Evolutionary conservation across 2,797 vertebrate species (phyloP).

Genomic region (Chrysocyon brachyurus): DNA sequence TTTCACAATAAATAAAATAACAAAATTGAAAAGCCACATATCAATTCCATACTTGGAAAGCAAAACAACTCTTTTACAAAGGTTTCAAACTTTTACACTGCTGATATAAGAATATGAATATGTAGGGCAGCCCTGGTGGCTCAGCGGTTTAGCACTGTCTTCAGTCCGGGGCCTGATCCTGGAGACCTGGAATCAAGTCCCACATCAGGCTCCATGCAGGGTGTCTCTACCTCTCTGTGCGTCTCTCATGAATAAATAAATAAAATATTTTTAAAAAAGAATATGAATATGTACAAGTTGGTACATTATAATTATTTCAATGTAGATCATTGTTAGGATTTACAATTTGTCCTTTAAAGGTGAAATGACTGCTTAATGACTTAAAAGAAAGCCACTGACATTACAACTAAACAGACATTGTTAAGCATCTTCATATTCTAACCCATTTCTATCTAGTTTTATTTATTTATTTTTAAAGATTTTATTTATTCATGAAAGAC

Average conservation of each 20-base stretch:
- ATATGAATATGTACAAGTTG: neutral
- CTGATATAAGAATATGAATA: neutral
- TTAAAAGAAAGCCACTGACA: neutral
- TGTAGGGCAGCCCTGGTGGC: neutral
- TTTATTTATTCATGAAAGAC: conserved; percentile 8
- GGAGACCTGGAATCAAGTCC: too few species aligned
- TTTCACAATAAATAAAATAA: conserved; percentile 46
- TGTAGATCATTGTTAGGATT: conserved; percentile 26
- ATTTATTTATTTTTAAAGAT: conserved; percentile 31
- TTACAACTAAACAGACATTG: conserved; percentile 15
- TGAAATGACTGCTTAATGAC: conserved; percentile 23
- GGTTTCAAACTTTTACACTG: neutral
- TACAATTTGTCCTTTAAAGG: conserved; percentile 49
- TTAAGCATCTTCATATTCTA: neutral
- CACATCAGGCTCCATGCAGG: too few species aligned
- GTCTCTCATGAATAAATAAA: too few species aligned
- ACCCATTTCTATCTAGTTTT: conserved; percentile 26
- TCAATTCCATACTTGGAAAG: conserved; percentile 42
- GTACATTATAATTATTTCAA: neutral
- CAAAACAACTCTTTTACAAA: neutral
- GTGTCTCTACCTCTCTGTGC: too few species aligned
- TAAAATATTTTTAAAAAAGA: neutral
- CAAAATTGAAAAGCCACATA: neutral
- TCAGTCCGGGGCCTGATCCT: too few species aligned
- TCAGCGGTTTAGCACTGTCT: too few species aligned